phyloP scores from a whole-genome alignment of 2,113 vertebrate genomes.

The Gavia stellata region DNA sequence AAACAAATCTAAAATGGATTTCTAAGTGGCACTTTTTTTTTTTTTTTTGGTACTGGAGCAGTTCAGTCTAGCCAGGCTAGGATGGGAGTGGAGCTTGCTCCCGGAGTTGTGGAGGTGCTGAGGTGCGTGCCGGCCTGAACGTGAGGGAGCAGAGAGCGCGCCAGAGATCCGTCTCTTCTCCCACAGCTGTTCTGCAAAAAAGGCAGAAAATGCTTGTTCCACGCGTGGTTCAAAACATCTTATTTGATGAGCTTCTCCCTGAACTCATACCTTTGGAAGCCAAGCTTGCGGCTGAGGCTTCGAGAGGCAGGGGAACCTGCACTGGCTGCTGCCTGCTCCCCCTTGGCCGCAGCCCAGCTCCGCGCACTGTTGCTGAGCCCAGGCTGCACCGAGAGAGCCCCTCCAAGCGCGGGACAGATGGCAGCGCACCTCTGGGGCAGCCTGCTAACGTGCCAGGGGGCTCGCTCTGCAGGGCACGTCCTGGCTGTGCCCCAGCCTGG shows the following conservation, averaged over 20 bases:
- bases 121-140: background rate
- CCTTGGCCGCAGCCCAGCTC: rapidly evolving
- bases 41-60: background rate
- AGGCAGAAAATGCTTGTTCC: background rate
- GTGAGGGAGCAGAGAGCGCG: background rate
- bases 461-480: background rate
- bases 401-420: rapidly evolving
- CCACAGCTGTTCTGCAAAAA: background rate
- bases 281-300: background rate
- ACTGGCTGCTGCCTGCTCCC: background rate
- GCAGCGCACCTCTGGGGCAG: background rate
- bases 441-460: background rate
- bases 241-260: background rate
- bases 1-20: conserved; percentile 9
- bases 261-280: background rate
- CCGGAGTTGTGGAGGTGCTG: background rate
- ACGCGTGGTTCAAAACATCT: rapidly evolving
- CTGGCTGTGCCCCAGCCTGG: background rate
- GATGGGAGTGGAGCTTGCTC: background rate
- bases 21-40: background rate
- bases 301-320: background rate
- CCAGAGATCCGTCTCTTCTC: background rate
- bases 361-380: rapidly evolving
- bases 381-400: background rate
- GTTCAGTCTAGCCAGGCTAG: background rate